Conservation (phyloP, 2,888 invertebrate species). For the Mythimna albipuncta region DNA sequence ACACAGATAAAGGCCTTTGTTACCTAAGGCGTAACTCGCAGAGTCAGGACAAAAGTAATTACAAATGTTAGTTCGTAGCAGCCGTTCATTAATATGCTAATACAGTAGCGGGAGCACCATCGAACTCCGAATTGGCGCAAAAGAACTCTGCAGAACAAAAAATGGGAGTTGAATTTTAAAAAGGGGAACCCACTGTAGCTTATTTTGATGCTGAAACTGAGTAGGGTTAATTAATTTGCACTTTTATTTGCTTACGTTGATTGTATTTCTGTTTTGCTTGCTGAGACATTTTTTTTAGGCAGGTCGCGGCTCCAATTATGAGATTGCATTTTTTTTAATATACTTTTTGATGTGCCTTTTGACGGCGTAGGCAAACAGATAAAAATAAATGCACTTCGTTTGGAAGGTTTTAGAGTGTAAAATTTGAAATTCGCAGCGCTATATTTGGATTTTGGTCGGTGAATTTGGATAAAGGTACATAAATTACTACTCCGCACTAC, state of each 20-base stretch:
- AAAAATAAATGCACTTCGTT: constrained; percentile 41
- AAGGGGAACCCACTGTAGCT: constrained; percentile 65
- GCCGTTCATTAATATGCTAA: constrained; percentile 86
- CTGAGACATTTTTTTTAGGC: constrained; percentile 41
- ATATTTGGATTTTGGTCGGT: constrained; percentile 23
- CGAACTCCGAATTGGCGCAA: constrained; percentile 78
- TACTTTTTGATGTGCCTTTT: constrained; percentile 2
- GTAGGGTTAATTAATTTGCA: constrained; percentile 71
- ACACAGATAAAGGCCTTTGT: constrained; percentile 55
- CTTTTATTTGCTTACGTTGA: constrained; percentile 67
- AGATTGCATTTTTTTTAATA: constrained; percentile 42
- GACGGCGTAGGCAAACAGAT: constrained; percentile 8
- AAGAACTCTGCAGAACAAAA: constrained; percentile 66
- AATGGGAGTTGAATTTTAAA: constrained; percentile 71
- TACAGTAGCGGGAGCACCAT: constrained; percentile 75
- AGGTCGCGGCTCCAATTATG: constrained; percentile 40
- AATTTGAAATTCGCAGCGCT: constrained; percentile 19
- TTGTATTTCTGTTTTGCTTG: constrained; percentile 62
- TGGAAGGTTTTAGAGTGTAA: background rate
- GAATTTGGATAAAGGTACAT: constrained; percentile 35
- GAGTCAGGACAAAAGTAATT: constrained; percentile 74
- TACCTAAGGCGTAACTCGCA: constrained; percentile 64
- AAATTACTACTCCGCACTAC: constrained; percentile 26
- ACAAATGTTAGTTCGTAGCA: constrained; percentile 70
- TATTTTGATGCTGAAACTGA: constrained; percentile 71